Evolutionary conservation across 2,888 invertebrate species (phyloP).

Genomic region (Unio delphinus): DNA sequence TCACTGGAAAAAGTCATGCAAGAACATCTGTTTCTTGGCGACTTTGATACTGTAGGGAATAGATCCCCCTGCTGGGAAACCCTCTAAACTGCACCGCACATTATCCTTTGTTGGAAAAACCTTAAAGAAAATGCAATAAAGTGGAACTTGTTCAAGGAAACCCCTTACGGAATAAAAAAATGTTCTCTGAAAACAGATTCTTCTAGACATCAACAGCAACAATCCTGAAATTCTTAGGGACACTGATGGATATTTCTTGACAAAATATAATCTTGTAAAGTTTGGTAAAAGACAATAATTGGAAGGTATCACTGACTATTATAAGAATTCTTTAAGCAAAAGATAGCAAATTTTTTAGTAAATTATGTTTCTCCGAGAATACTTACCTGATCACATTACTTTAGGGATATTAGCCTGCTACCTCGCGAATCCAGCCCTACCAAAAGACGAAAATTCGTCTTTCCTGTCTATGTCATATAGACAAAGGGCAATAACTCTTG

Average conservation of each 20-base stretch:
- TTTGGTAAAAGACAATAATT: too few species aligned
- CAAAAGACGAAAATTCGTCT: too few species aligned
- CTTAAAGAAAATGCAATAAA: conserved; percentile 37
- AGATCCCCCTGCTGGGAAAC: conserved; percentile 87
- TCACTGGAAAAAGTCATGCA: conserved; percentile 84
- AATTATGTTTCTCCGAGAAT: too few species aligned
- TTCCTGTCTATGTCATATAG: too few species aligned
- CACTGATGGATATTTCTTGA: not conserved
- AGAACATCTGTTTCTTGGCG: conserved; percentile 89
- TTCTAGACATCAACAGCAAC: not conserved
- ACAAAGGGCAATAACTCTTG: too few species aligned
- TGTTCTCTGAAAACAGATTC: not conserved
- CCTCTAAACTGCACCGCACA: conserved; percentile 88
- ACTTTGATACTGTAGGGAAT: conserved; percentile 86
- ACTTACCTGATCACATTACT: too few species aligned
- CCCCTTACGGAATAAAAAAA: not conserved
- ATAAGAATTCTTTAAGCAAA: too few species aligned
- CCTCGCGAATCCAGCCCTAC: too few species aligned
- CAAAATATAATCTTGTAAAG: too few species aligned
- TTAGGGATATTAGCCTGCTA: too few species aligned
- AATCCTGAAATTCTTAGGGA: not conserved
- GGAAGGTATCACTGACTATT: too few species aligned
- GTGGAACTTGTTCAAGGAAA: not conserved
- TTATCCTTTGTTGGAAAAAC: conserved; percentile 87
- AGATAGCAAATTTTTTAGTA: too few species aligned